Conservation (phyloP, 1,140 invertebrate genomes). For the Apocrypta bakeri region DNA sequence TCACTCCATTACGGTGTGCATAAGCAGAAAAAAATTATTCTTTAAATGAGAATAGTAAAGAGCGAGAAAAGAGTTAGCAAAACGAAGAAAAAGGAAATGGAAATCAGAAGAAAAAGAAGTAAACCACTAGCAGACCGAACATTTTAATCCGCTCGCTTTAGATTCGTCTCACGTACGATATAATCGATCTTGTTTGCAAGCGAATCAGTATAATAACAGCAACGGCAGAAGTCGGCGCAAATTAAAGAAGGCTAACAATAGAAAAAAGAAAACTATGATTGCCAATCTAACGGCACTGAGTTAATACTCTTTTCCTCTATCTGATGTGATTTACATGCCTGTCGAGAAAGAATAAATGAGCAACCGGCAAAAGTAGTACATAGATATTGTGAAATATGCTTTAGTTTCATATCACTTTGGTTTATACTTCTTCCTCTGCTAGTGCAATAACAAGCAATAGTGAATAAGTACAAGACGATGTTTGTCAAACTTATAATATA, state of each 20-base stretch:
- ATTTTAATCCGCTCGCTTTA: constrained; percentile 65
- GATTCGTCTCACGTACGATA: constrained; percentile 62
- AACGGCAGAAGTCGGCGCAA: background rate
- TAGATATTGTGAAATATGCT: no score
- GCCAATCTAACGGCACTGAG: no score
- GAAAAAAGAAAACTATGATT: constrained; percentile 11
- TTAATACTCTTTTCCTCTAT: constrained; percentile 54
- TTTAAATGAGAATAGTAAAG: background rate
- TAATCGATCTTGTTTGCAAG: constrained; percentile 69
- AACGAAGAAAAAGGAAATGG: background rate
- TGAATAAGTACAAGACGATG: no score
- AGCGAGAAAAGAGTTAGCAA: background rate
- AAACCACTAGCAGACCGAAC: constrained; percentile 54
- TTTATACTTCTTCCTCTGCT: no score
- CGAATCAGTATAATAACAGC: constrained; percentile 62
- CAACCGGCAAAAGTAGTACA: no score
- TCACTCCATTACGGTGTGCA: no score
- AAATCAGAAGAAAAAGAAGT: constrained; percentile 48
- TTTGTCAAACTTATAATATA: no score
- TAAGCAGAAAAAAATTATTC: background rate
- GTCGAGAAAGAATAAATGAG: constrained; percentile 6
- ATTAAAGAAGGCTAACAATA: background rate
- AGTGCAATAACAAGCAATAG: no score
- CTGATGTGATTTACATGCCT: constrained; percentile 65
- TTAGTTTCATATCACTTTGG: no score